phyloP scores from a whole-genome alignment of 2,888 invertebrate genomes.

The Halictus ligatus region DNA sequence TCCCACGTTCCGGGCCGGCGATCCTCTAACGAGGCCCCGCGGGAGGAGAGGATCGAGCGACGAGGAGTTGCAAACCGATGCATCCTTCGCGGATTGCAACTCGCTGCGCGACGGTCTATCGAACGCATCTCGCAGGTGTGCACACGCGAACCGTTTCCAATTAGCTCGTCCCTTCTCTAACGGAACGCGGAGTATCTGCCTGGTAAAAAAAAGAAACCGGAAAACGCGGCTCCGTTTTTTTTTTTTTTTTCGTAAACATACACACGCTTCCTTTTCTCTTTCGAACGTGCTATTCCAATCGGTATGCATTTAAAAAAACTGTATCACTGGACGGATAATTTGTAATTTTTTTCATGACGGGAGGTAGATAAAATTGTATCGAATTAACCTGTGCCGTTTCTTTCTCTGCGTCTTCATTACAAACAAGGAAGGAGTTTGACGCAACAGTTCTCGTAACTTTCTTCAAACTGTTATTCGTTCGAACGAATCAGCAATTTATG shows the following conservation, averaged over 20 bases:
- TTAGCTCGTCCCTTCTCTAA: conserved; percentile 8
- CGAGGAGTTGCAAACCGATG: background rate
- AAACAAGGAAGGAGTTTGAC: too few relatives aligned
- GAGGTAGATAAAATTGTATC: background rate
- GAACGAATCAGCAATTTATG: background rate
- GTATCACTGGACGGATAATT: background rate
- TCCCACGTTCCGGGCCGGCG: conserved; percentile 9
- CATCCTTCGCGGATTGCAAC: conserved; percentile 2
- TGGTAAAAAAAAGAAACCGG: background rate
- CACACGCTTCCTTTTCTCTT: background rate
- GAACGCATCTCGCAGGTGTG: conserved; percentile 13
- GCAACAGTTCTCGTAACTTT: too few relatives aligned
- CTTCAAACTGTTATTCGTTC: too few relatives aligned
- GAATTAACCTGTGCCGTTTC: background rate
- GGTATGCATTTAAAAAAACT: background rate
- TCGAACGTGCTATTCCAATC: background rate
- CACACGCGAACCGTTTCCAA: conserved; percentile 12
- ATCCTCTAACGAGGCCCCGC: conserved; percentile 6
- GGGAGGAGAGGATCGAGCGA: background rate
- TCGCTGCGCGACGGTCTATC: conserved; percentile 10
- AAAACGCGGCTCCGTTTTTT: background rate
- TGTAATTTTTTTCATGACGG: background rate
- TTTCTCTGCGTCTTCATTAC: too few relatives aligned
- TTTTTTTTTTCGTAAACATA: background rate
- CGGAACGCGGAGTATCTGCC: background rate